A percentile compares a stretch with the other conserved stretches of the same genome.
phyloP scores from a whole-genome alignment of 2,797 vertebrate species.

The Melanitta fusca region DNA sequence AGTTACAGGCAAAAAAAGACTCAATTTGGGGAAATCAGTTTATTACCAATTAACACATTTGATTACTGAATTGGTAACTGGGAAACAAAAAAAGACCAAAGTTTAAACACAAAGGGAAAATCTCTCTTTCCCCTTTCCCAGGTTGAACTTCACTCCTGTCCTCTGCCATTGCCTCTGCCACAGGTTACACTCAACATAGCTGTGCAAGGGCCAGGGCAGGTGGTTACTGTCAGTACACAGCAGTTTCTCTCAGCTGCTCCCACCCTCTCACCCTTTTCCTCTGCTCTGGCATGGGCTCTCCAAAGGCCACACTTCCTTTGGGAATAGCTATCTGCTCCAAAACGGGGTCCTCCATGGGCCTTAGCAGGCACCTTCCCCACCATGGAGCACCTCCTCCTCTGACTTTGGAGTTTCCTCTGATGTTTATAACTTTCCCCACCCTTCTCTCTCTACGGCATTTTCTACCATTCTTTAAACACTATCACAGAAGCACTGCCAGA shows the following conservation, averaged over 20 bases:
- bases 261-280: not conserved
- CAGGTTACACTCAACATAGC: not conserved
- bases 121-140: not conserved
- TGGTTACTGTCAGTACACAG: rapidly evolving
- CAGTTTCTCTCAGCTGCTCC: not conserved
- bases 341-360: rapidly evolving
- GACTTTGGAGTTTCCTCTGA: not conserved
- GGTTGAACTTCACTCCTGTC: not conserved
- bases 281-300: not conserved
- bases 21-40: not conserved
- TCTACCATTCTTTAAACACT: not conserved
- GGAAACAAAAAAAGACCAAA: not conserved
- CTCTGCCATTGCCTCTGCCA: rapidly evolving
- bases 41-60: not conserved
- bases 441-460: not conserved
- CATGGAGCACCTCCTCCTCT: not conserved
- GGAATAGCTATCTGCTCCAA: not conserved
- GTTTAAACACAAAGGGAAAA: not conserved
- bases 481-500: not conserved
- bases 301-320: not conserved
- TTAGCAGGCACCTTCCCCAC: not conserved
- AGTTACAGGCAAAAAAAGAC: not conserved
- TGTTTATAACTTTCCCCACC: not conserved
- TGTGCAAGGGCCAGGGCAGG: rapidly evolving
- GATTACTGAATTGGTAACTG: not conserved